Base-by-base conservation (phyloP, 2,797 vertebrate genomes). In the Coranthus polyacanthus region DNA sequence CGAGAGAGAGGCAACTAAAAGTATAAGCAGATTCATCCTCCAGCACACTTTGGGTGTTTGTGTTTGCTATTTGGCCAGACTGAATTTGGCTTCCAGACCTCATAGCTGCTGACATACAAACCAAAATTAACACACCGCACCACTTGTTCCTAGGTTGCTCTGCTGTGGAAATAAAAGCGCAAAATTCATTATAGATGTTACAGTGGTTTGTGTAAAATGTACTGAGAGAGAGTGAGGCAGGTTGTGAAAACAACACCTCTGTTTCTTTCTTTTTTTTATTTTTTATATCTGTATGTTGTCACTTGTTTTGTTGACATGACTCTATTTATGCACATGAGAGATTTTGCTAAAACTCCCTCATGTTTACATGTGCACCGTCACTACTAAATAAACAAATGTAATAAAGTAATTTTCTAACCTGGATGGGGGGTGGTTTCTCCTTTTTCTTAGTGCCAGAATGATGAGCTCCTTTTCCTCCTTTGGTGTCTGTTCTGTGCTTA, bases 361-460 rank as follows among this genome's bases (percentile, higher is more conserved):
- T 32, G 24, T 32, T 32, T 32, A 32, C 29, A 32, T 32, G 10
- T 10, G 8, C 8, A 32, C 29, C n/a, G n/a, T n/a, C n/a, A n/a
- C n/a, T n/a, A n/a, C n/a, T n/a, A 36, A 36, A 36, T 36, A 36
- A 36, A 36, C 8, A 36, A 36, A 36, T 9, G 2, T 15, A 15
- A 39, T 4, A 39, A 39, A 20, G 6, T 36, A 15, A 21, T 44
- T 24, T 41, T 55, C 75, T 71, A 26, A 93, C 93, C 93, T 92
- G 90, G 41, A 52, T 66, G 17, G 70, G 17, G 0, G 42, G 44
- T 4, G 21, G 60, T 66, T 89, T 92, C 54, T 90, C 89, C 61
- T 88, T 91, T 63, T 90, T 93, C 83, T 88, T 90, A n/a, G 66
- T 73, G 41, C 72, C 86, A 6, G 74, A 68, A 15, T 84, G 89